These are phyloP conservation scores for Phaethon lepturus DNA, from an alignment of 2,113 vertebrate species.

Conservation along the genomic window DNA sequence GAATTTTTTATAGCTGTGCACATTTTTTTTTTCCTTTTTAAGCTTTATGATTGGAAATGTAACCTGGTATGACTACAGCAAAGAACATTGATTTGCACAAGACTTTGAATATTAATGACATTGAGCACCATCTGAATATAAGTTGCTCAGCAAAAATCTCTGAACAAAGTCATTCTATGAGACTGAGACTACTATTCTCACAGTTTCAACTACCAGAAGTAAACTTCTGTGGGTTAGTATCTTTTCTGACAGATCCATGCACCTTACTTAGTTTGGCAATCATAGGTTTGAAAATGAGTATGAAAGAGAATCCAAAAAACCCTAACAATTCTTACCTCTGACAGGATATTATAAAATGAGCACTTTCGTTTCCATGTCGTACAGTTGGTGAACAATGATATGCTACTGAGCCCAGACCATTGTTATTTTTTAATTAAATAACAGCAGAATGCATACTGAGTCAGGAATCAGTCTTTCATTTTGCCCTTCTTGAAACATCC, in stretches of 20 bases:
- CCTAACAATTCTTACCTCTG: not conserved
- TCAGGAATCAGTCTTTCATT: constrained; percentile 5
- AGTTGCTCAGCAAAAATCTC: not conserved
- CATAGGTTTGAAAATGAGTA: not conserved
- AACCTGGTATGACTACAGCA: not conserved
- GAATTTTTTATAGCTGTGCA: not conserved
- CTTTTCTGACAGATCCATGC: not conserved
- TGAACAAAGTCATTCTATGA: not conserved
- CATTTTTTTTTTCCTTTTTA: not conserved
- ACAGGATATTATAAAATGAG: not conserved
- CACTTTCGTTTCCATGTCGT: not conserved
- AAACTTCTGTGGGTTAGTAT: not conserved
- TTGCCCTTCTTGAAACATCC: not conserved
- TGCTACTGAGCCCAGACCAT: not conserved
- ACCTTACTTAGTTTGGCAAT: not conserved
- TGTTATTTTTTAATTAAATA: constrained; percentile 35
- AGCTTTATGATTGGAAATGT: not conserved
- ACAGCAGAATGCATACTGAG: constrained; percentile 33
- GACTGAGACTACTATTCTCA: not conserved
- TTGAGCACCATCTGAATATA: not conserved
- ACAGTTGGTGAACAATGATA: not conserved
- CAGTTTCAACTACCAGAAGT: not conserved
- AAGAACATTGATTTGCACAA: not conserved
- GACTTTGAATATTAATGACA: not conserved
- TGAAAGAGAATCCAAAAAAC: not conserved